Percentiles rank a stretch among this genome's conserved stretches.
Evolutionary conservation across 2,888 invertebrate species (phyloP).

Genomic region (Heliconius cydno): DNA sequence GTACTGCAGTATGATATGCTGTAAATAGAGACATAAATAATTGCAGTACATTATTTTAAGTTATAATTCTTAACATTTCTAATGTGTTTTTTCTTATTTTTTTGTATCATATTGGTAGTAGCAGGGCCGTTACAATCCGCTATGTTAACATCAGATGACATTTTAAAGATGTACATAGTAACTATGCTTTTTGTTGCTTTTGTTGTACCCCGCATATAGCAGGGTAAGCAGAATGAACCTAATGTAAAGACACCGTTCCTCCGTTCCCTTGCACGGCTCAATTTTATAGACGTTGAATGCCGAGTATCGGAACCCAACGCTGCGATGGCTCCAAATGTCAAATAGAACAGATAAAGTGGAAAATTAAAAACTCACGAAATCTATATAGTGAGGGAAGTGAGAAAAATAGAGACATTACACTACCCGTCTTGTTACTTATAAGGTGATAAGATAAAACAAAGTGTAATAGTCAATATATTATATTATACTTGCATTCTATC

Average conservation of each 20-base stretch:
- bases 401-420: not conserved
- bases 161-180: not conserved
- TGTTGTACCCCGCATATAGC: not conserved
- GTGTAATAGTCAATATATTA: too few species aligned
- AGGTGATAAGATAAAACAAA: not conserved
- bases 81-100: too few species aligned
- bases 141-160: too few species aligned
- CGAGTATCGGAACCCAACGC: not conserved
- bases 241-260: not conserved
- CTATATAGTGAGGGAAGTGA: not conserved
- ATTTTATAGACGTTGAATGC: too few species aligned
- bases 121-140: too few species aligned
- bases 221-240: not conserved
- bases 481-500: constrained; percentile 57
- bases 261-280: not conserved
- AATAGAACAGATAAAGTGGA: not conserved
- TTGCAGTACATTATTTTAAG: not conserved
- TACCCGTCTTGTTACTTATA: not conserved
- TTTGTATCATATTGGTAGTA: too few species aligned
- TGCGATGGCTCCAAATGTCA: not conserved
- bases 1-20: constrained; percentile 46
- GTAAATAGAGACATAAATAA: constrained; percentile 34
- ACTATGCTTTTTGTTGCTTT: not conserved
- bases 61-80: not conserved
- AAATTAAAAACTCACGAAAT: not conserved